These are phyloP conservation scores for Alloscopus bannaensis DNA, from an alignment of 2,888 invertebrate genomes.

Conservation along the genomic window DNA sequence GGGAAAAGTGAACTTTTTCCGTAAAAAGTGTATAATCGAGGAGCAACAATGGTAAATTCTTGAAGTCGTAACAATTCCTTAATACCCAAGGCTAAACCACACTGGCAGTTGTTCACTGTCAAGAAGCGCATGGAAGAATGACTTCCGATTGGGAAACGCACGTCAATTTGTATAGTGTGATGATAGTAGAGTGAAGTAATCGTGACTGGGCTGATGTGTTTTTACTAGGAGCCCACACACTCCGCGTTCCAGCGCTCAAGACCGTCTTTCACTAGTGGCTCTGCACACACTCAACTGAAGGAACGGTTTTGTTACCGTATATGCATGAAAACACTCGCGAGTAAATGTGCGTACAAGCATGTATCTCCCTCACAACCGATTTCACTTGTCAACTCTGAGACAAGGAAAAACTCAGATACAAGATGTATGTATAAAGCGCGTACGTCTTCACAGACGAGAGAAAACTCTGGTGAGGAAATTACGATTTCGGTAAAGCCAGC, in stretches of 20 bases:
- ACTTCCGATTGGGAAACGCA: slow-evolving; percentile 56
- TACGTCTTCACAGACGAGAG: too few species aligned
- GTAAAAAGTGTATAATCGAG: too few species aligned
- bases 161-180: slow-evolving; percentile 61
- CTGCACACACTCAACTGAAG: slow-evolving; percentile 18
- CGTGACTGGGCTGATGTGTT: slow-evolving; percentile 24
- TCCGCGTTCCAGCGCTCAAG: slow-evolving; percentile 4
- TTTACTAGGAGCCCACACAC: slow-evolving; percentile 34
- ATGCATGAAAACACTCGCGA: slow-evolving; percentile 12
- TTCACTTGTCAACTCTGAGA: slow-evolving; percentile 61
- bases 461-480: neutral
- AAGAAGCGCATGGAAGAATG: slow-evolving; percentile 67
- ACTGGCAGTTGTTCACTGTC: slow-evolving; percentile 53
- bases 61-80: too few species aligned
- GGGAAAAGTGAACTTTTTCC: too few species aligned
- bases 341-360: slow-evolving; percentile 48
- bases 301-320: slow-evolving; percentile 5
- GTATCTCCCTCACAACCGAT: slow-evolving; percentile 34
- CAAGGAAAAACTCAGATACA: slow-evolving; percentile 15
- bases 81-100: slow-evolving; percentile 5
- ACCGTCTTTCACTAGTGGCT: slow-evolving; percentile 35
- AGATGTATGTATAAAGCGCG: neutral
- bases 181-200: slow-evolving; percentile 15
- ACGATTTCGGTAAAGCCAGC: slow-evolving; percentile 7
- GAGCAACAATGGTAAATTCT: too few species aligned